Percentiles rank a stretch among this genome's conserved stretches.
phyloP scores from a whole-genome alignment of 2,888 invertebrate species.

The Cephus pulcher region DNA sequence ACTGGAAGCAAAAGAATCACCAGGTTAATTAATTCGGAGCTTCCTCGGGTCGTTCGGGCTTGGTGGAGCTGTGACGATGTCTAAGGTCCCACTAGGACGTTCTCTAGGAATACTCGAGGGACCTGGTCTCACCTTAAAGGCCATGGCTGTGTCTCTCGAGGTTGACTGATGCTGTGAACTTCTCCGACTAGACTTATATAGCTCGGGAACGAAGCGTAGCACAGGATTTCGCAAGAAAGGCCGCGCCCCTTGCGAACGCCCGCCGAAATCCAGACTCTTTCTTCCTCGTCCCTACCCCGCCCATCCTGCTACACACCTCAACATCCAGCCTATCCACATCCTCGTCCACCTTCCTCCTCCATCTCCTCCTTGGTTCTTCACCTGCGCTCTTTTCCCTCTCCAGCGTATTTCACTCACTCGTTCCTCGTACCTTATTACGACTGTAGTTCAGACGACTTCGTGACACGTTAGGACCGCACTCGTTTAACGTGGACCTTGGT shows the following conservation, averaged over 20 bases:
- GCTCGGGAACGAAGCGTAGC: conserved; percentile 23
- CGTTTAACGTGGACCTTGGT: no score
- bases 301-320: no score
- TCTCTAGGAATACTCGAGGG: no score
- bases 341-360: background rate
- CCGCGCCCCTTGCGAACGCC: conserved; percentile 24
- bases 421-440: no score
- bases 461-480: no score
- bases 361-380: background rate
- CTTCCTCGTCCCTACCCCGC: background rate
- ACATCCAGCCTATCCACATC: background rate
- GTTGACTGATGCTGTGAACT: conserved; percentile 43
- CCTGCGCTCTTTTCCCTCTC: no score
- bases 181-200: conserved; percentile 36
- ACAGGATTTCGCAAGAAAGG: conserved; percentile 29
- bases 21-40: no score
- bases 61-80: no score
- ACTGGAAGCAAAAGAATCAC: conserved; percentile 54
- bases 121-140: conserved; percentile 52
- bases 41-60: no score
- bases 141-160: conserved; percentile 46
- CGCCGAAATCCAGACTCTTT: conserved; percentile 19
- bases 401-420: no score
- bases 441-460: no score
- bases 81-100: no score